These are phyloP conservation scores for Atrichornis clamosus DNA, from an alignment of 2,113 vertebrate genomes.

Conservation along the genomic window DNA sequence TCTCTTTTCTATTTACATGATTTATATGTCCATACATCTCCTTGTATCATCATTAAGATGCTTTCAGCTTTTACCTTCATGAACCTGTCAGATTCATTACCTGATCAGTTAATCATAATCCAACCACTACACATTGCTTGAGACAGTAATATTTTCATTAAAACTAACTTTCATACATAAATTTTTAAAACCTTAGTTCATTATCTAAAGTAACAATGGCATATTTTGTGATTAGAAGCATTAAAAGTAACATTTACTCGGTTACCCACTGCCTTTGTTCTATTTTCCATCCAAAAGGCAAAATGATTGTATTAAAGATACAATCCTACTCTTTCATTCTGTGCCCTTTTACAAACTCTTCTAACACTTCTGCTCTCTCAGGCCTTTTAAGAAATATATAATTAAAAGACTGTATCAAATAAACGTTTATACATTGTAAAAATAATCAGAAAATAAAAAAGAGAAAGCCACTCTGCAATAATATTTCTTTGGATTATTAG, in stretches of 20 bases:
- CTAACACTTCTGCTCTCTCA: not conserved
- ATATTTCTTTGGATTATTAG: not conserved
- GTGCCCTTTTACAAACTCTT: not conserved
- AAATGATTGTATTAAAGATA: not conserved
- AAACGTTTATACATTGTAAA: not conserved
- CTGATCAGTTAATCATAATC: not conserved
- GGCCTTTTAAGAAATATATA: not conserved
- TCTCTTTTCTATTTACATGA: not conserved
- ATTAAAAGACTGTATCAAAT: not conserved
- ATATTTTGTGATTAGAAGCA: not conserved
- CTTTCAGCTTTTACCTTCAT: not conserved
- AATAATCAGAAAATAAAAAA: not conserved
- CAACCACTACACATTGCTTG: accelerated
- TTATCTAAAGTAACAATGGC: not conserved
- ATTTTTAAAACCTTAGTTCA: not conserved
- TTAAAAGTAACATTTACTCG: not conserved
- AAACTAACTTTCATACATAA: not conserved
- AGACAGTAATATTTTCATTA: not conserved
- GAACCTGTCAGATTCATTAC: not conserved
- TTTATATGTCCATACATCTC: not conserved
- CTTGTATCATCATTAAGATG: not conserved
- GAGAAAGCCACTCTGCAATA: not conserved
- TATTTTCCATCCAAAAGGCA: not conserved
- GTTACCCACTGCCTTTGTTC: not conserved
- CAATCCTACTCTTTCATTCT: not conserved